A percentile compares a stretch with the other conserved stretches of the same genome.
These are phyloP conservation scores for Plutomurus gul DNA, from an alignment of 1,140 invertebrate species.

Conservation along the genomic window DNA sequence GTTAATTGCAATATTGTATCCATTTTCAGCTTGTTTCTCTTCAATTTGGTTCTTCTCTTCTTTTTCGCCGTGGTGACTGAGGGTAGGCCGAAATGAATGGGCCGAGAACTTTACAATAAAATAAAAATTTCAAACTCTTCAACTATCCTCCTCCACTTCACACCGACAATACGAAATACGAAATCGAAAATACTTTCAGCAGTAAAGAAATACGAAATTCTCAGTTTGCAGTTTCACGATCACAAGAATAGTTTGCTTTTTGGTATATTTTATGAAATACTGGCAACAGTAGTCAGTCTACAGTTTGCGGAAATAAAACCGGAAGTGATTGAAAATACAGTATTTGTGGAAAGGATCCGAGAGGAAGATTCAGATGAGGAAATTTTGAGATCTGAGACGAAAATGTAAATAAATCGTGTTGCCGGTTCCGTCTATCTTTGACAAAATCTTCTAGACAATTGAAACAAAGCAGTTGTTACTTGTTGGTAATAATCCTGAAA, in stretches of 20 bases:
- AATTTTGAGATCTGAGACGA: background rate
- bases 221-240: too few relatives aligned
- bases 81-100: background rate
- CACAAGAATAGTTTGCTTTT: too few relatives aligned
- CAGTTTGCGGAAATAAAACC: too few relatives aligned
- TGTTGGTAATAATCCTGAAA: slow-evolving; percentile 25
- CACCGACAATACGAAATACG: too few relatives aligned
- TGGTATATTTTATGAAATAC: too few relatives aligned
- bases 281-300: too few relatives aligned
- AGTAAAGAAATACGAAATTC: too few relatives aligned
- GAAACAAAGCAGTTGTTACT: slow-evolving; percentile 44
- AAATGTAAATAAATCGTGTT: background rate
- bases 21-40: slow-evolving; percentile 31
- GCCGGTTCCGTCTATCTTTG: slow-evolving; percentile 22
- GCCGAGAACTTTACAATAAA: background rate
- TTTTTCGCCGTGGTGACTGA: slow-evolving; percentile 22
- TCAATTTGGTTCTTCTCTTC: background rate
- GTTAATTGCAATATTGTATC: slow-evolving; percentile 43
- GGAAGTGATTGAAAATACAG: too few relatives aligned
- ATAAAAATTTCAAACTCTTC: background rate
- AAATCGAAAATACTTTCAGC: too few relatives aligned
- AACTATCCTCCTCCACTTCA: background rate
- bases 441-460: slow-evolving; percentile 45
- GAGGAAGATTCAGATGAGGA: background rate
- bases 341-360: background rate